Evolutionary conservation across 2,888 invertebrate genomes (phyloP).

Genomic region (Scaptomyza polygonia): DNA sequence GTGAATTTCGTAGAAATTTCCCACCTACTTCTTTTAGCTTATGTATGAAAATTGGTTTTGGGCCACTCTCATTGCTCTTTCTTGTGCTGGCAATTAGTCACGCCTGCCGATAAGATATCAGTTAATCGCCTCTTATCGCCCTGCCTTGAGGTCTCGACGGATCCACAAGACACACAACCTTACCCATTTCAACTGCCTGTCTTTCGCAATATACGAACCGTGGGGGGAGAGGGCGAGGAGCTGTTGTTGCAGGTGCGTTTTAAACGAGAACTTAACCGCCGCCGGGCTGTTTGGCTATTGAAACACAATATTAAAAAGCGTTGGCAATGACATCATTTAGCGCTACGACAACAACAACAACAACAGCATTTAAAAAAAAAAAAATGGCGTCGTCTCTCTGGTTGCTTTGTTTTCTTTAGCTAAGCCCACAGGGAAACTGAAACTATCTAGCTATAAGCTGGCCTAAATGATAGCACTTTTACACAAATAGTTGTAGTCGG

Average conservation of each 20-base stretch:
- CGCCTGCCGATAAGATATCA: slow-evolving; percentile 69
- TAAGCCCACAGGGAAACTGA: slow-evolving; percentile 21
- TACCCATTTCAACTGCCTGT: slow-evolving; percentile 33
- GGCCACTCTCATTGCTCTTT: slow-evolving; percentile 30
- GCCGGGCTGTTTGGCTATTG: slow-evolving; percentile 61
- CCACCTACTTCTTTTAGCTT: neutral
- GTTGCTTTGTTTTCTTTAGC: slow-evolving; percentile 1
- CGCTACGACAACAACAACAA: slow-evolving; percentile 50
- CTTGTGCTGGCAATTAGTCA: slow-evolving; percentile 70
- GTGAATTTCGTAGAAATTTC: slow-evolving; percentile 22
- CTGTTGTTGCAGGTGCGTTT: slow-evolving; percentile 33
- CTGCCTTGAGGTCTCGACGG: slow-evolving; percentile 59
- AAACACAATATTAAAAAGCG: slow-evolving; percentile 58
- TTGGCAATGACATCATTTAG: slow-evolving; percentile 74
- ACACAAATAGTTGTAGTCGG: slow-evolving; percentile 18
- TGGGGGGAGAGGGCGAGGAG: neutral
- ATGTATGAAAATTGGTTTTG: slow-evolving; percentile 38
- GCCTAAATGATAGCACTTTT: slow-evolving; percentile 32
- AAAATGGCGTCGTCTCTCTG: slow-evolving; percentile 58
- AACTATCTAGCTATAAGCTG: slow-evolving; percentile 28
- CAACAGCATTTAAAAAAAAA: slow-evolving; percentile 59
- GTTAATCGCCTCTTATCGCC: slow-evolving; percentile 70
- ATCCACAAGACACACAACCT: slow-evolving; percentile 1
- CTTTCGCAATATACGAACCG: slow-evolving; percentile 67
- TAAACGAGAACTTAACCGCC: slow-evolving; percentile 59